Percentiles rank a stretch among this genome's conserved stretches.
Evolutionary conservation across 37 sponge, comb jelly and placozoan genomes (phyloP).

Genomic region (Crambe crambe): DNA sequence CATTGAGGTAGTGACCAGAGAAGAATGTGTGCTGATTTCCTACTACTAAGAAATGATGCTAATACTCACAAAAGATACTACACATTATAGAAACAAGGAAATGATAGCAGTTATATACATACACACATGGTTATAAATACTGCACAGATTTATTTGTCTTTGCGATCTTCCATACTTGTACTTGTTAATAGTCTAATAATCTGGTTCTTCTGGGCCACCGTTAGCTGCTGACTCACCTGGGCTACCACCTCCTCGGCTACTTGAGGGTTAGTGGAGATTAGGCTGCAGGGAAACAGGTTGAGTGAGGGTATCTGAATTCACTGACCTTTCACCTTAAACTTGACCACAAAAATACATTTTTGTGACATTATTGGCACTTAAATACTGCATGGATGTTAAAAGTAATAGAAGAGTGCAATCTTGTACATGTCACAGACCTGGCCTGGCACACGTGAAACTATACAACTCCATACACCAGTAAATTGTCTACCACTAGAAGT

Average conservation of each 20-base stretch:
- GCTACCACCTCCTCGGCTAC: constrained; percentile 56
- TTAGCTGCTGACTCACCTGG: constrained; percentile 45
- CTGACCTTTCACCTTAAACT: no score
- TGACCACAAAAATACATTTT: no score
- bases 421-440: background rate
- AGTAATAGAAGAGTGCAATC: background rate
- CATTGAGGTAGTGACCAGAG: no score
- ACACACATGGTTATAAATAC: no score
- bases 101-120: no score
- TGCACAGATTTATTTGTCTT: background rate
- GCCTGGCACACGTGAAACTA: background rate
- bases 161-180: background rate
- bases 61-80: no score
- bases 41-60: no score
- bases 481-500: no score
- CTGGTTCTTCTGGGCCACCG: constrained; percentile 35
- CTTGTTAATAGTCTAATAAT: constrained; percentile 7
- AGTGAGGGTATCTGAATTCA: no score
- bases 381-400: background rate
- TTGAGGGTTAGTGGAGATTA: constrained; percentile 43
- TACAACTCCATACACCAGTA: background rate
- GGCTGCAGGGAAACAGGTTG: constrained; percentile 19
- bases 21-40: no score
- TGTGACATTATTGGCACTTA: no score
- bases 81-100: no score